Evolutionary conservation across 2,888 invertebrate genomes (phyloP), one percentile per base, ranked within the genome.

Genomic region (Leptothorax acervorum): DNA sequence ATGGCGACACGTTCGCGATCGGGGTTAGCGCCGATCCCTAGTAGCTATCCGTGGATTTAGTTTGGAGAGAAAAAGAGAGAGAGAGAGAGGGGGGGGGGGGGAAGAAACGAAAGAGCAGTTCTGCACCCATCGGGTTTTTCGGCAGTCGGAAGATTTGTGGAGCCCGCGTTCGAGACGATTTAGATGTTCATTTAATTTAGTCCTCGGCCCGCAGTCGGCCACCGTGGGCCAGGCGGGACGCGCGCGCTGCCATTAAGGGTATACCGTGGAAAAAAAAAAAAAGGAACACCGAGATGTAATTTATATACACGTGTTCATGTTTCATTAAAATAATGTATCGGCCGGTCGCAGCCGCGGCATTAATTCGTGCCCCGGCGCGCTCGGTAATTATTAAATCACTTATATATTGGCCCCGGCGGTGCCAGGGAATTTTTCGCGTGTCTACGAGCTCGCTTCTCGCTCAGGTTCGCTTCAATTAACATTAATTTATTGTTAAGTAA

Each of bases 151-250:
- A 88, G 88, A 88, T 88, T 88, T 88, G 88, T 88, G 89, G 88
- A 86, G 84, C 85, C 62, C 76, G 73, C 87, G 81, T 87, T 85
- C 88, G 87, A 81, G 73, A 88, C 92, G 92, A 93, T 93, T 93
- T 92, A 91, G 92, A 94, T 93, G 93, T 93, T 92, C 92, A 89
- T 93, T 93, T 93, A 93, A 94, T 94, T 93, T 92, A 92, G 92
- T 92, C 92, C 91, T 92, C 86, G 70, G 53, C 62, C 89, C 84
- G 68, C 87, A 86, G 62, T 84, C 79, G 88, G 39, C 84, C 81
- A 84, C 87, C 82, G 85, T 83, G 74, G 70, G 60, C 81, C 85
- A 75, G 65, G 78, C 60, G 55, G 66, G 66, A 70, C 57, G 81
- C 57, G 83, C 81, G 85, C 83, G 83, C 70, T 84, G 78, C 89